Percentiles rank a stretch among this genome's conserved stretches.
These are phyloP conservation scores for Machimus rusticus DNA, from an alignment of 2,888 invertebrate species.

Conservation along the genomic window DNA sequence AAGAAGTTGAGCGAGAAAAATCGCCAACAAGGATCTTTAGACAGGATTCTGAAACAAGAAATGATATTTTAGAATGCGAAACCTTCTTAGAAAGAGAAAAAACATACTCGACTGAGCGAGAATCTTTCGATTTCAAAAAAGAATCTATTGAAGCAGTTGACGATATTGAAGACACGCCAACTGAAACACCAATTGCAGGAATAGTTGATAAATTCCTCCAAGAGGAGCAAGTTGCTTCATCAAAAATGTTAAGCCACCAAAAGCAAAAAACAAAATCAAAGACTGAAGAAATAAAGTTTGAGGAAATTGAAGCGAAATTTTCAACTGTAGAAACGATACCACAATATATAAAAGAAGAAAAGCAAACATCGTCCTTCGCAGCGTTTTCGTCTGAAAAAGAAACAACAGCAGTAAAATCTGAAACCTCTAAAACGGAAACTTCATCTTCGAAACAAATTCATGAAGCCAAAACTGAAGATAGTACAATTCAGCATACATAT, in stretches of 20 bases:
- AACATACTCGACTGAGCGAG: neutral
- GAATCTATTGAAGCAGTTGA: neutral
- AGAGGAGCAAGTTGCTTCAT: neutral
- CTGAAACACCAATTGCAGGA: neutral
- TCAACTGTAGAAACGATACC: neutral
- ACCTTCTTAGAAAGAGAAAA: slow-evolving; percentile 25
- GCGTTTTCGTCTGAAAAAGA: neutral
- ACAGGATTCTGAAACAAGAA: slow-evolving; percentile 60
- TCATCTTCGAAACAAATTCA: neutral
- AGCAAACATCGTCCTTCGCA: neutral
- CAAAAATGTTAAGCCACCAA: neutral
- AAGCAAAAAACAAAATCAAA: neutral
- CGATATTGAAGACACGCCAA: neutral
- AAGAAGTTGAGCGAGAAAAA: slow-evolving; percentile 40
- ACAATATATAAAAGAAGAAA: neutral
- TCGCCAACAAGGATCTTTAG: slow-evolving; percentile 54
- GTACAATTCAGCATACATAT: slow-evolving; percentile 4
- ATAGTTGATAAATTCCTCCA: neutral
- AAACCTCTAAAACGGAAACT: neutral
- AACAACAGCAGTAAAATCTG: neutral
- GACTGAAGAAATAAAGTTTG: neutral
- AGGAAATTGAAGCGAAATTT: neutral
- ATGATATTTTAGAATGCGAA: slow-evolving; percentile 56
- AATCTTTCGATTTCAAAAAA: slow-evolving; percentile 9
- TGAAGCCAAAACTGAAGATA: neutral